Base-by-base conservation (phyloP, 1,140 invertebrate species). In the Calosoma granatense region DNA sequence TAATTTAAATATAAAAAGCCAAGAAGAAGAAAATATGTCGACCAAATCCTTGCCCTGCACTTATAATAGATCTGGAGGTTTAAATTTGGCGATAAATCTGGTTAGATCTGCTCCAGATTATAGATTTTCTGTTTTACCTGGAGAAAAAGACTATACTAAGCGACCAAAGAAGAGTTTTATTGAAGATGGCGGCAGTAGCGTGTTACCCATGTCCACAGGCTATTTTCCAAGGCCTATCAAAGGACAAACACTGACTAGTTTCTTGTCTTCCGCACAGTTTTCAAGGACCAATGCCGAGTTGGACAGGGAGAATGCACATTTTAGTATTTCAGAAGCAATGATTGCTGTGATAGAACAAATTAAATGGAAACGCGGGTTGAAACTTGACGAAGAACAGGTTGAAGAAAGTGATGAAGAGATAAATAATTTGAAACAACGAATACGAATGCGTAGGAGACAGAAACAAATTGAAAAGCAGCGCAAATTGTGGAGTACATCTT, bases 301-400 rank as follows among this genome's bases (percentile, higher is more conserved):
- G 53, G 88, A 92, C 62, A 80, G 86, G 66, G 90, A 93, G 74
- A 92, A 92, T 73, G 87, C 88, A 0, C 90, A 93, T 72, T 93
- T 93, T 69, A 85, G 79, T 64, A 85, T 92, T 58, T 89, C 83
- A 6, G 90, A 93, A 73, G 88, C 87, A 0, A 79, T 92, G 63
- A 92, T 93, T 63, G 80, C 87, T 51, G 88, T 86, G 26, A 88
- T 92, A 55, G 90, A 92, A 71, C 81, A 84, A 62, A 78, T 84
- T n/a, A 74, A 72, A 60, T 77, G 75, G 64, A 70, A 67, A 39
- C 62, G 65, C 57, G 61, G 62, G 53, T 55, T 59, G 51, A 72
- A 71, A 39, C 59, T 72, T 14, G 60, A 62, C 4, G 76, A 78
- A 54, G 79, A 80, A 60, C 70, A 75, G 4, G 67, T 72, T 1